These are phyloP conservation scores for Siniperca undulata DNA, from an alignment of 2,797 vertebrate genomes.

Conservation along the genomic window DNA sequence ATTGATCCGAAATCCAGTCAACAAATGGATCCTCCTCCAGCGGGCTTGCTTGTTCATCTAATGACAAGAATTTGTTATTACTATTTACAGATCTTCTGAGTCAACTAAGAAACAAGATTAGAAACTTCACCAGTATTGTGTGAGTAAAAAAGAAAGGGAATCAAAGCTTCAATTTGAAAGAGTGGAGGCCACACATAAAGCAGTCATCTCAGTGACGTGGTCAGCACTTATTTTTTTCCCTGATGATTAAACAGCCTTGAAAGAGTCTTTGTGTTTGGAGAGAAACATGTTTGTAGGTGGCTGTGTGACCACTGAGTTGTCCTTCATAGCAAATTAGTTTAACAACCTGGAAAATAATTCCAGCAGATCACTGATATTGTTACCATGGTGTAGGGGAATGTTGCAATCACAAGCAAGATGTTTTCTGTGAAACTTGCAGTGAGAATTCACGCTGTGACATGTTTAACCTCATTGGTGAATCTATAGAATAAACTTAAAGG, in stretches of 20 bases:
- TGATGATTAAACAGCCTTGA: slow-evolving; percentile 24
- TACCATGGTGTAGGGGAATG: neutral
- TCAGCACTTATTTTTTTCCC: neutral
- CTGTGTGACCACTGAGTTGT: neutral
- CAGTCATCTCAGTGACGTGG: neutral
- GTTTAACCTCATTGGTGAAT: neutral
- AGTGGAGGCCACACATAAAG: neutral
- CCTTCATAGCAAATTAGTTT: slow-evolving; percentile 20
- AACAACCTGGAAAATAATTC: slow-evolving; percentile 16
- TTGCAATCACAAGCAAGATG: neutral
- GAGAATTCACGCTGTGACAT: too few relatives aligned
- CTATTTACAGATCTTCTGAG: neutral
- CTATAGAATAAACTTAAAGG: too few relatives aligned
- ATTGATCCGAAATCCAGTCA: neutral
- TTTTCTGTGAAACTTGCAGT: neutral
- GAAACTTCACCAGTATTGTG: neutral
- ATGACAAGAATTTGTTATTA: neutral
- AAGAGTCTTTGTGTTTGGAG: slow-evolving; percentile 26
- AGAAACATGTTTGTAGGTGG: slow-evolving; percentile 7
- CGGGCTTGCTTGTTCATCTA: neutral
- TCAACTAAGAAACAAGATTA: neutral
- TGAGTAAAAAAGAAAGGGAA: neutral
- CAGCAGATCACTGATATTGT: neutral
- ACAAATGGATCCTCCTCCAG: neutral
- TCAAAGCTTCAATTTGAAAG: neutral